These are phyloP conservation scores for Butorides virescens DNA, from an alignment of 2,113 vertebrate genomes.

Conservation along the genomic window DNA sequence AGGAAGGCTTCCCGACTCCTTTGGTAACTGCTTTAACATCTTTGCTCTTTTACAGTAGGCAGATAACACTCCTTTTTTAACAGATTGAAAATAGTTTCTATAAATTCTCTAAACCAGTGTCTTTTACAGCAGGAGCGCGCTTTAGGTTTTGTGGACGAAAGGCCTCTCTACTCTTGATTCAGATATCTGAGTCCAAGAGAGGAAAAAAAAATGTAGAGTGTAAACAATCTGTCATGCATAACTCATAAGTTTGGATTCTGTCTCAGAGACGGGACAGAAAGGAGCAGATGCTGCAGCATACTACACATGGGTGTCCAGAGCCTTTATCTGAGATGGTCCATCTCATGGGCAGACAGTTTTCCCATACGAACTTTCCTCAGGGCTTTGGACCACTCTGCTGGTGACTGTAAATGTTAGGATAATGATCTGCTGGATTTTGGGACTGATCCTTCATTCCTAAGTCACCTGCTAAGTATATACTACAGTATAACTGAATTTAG, in stretches of 20 bases:
- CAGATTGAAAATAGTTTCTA: too few relatives aligned
- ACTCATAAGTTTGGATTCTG: neutral
- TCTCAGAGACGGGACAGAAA: neutral
- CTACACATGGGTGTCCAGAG: neutral
- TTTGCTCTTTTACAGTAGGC: neutral
- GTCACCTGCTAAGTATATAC: neutral
- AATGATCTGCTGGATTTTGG: neutral
- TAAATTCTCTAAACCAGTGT: neutral
- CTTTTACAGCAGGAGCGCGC: neutral
- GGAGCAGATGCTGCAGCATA: neutral
- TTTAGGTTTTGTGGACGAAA: neutral
- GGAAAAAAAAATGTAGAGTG: neutral
- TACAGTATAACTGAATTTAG: neutral
- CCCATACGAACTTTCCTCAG: neutral
- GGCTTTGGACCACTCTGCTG: neutral
- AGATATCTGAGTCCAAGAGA: neutral
- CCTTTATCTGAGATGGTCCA: neutral
- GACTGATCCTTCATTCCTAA: neutral
- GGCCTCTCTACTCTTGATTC: neutral
- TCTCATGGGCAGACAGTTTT: accelerated
- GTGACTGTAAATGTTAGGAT: neutral
- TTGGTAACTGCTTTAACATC: neutral
- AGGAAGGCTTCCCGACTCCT: neutral
- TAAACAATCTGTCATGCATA: neutral
- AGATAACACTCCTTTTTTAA: neutral